Percentiles rank a stretch among this genome's conserved stretches.
phyloP scores from a whole-genome alignment of 2,888 invertebrate genomes.

The Yponomeuta sedellus region DNA sequence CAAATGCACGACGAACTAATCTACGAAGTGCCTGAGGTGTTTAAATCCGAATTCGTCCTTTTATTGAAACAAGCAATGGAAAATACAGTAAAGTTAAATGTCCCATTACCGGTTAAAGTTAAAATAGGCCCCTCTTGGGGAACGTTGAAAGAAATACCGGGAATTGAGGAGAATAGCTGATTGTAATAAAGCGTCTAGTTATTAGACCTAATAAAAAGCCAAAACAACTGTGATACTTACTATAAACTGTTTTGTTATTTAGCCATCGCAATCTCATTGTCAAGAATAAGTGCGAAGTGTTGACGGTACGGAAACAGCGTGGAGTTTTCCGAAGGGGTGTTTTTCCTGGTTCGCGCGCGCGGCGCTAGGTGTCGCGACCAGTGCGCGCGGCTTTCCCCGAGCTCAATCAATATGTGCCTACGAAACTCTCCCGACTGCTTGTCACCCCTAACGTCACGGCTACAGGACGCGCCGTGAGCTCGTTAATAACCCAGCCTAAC shows the following conservation, averaged over 20 bases:
- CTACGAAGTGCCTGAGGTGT: conserved; percentile 85
- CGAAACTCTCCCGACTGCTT: conserved; percentile 25
- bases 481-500: background rate
- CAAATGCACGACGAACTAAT: conserved; percentile 98
- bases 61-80: conserved; percentile 89
- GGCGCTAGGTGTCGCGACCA: conserved; percentile 22
- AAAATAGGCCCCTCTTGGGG: conserved; percentile 92
- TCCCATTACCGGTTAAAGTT: conserved; percentile 92
- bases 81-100: conserved; percentile 80
- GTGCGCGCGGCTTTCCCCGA: conserved; percentile 27
- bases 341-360: conserved; percentile 2
- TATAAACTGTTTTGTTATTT: background rate
- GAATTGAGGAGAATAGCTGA: conserved; percentile 19
- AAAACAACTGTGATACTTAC: background rate
- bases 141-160: conserved; percentile 15
- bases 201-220: background rate
- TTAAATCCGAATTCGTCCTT: conserved; percentile 73
- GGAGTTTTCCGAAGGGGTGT: background rate
- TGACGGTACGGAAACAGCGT: conserved; percentile 18
- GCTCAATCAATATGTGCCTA: conserved; percentile 64
- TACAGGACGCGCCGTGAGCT: background rate
- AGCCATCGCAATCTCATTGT: background rate
- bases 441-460: conserved; percentile 15
- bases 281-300: background rate
- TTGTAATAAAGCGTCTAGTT: background rate